Evolutionary conservation across 2,113 vertebrate species (phyloP).

Genomic region (Terrapene triunguis): DNA sequence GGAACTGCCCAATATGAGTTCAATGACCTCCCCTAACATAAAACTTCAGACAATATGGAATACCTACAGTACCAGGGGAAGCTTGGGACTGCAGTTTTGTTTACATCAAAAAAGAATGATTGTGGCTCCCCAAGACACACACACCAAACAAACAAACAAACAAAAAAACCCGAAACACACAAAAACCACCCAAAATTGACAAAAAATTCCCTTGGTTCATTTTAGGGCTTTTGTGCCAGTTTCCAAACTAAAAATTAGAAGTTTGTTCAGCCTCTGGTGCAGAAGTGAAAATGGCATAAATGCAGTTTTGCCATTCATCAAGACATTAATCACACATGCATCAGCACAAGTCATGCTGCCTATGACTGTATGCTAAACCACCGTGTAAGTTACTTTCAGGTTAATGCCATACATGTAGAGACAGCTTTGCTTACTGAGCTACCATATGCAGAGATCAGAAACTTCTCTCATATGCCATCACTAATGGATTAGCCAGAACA

Average conservation of each 20-base stretch:
- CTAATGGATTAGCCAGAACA: neutral
- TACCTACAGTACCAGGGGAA: neutral
- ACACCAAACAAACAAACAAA: neutral
- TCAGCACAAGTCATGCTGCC: neutral
- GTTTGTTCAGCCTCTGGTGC: neutral
- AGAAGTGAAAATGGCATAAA: neutral
- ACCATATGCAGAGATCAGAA: neutral
- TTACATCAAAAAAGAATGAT: neutral
- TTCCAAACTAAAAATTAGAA: neutral
- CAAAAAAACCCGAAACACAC: neutral
- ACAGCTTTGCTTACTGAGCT: slow-evolving; percentile 10
- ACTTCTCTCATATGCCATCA: neutral
- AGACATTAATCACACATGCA: neutral
- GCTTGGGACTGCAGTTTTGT: neutral
- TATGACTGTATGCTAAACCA: neutral
- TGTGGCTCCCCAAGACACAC: neutral
- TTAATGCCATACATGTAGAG: neutral
- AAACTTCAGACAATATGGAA: neutral
- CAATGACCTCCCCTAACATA: neutral
- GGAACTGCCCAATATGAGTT: too few relatives aligned
- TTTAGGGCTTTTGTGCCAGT: neutral
- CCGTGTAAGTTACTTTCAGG: neutral
- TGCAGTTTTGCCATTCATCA: neutral
- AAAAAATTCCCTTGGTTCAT: neutral
- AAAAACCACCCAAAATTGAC: neutral